phyloP scores from a whole-genome alignment of 1,140 invertebrate genomes.

The Megathymus violae region DNA sequence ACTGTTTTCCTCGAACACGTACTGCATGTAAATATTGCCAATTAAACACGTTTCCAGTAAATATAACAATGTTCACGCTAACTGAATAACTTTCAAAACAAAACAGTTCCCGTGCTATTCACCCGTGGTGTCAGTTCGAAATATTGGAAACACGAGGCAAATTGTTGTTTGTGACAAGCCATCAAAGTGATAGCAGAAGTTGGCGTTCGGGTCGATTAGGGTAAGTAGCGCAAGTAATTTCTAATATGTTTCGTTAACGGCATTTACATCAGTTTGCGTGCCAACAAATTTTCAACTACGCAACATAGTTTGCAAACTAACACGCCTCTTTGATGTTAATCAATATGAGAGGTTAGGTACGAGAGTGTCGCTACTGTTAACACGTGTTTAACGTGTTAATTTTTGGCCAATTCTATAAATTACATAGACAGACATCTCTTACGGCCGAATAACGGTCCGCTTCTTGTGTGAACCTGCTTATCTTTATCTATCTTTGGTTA shows the following conservation, averaged over 20 bases:
- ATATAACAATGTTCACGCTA: constrained; percentile 9
- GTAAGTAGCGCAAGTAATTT: constrained; percentile 73
- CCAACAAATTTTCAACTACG: constrained; percentile 62
- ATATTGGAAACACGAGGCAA: background rate
- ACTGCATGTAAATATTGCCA: background rate
- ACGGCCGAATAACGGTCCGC: no score
- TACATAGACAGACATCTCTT: no score
- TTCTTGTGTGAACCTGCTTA: no score
- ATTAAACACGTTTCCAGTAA: constrained; percentile 12
- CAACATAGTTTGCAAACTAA: constrained; percentile 62
- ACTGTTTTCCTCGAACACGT: background rate
- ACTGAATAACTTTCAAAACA: constrained; percentile 14
- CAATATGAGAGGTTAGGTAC: constrained; percentile 42
- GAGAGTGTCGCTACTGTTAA: constrained; percentile 13
- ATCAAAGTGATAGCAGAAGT: constrained; percentile 67
- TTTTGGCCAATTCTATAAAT: no score
- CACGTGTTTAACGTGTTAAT: background rate
- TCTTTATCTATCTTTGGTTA: no score
- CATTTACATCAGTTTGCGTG: constrained; percentile 65
- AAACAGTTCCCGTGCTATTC: constrained; percentile 3
- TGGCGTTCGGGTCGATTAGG: constrained; percentile 65
- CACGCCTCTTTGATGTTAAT: constrained; percentile 62
- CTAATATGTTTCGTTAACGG: constrained; percentile 77
- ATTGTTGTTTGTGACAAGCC: constrained; percentile 22
- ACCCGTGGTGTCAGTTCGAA: constrained; percentile 5